phyloP scores from a whole-genome alignment of 2,797 vertebrate genomes.

The Acanthurus lineatus region DNA sequence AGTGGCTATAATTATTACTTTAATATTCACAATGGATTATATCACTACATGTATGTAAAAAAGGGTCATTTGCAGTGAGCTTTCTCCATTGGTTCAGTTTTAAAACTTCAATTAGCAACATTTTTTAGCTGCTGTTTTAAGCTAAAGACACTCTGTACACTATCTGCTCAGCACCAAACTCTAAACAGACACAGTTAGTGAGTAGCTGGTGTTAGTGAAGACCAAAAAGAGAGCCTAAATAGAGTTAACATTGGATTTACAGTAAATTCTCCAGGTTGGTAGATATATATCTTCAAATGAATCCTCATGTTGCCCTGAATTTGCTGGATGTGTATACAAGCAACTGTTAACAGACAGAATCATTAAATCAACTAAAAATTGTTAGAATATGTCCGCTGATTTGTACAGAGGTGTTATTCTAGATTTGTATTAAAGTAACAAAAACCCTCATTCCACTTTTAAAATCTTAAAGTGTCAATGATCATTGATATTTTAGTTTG shows the following conservation, averaged over 20 bases:
- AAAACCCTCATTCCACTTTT: background rate
- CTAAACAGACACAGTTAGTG: background rate
- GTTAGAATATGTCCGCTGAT: background rate
- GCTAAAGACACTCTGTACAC: no score
- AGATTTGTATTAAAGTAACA: no score
- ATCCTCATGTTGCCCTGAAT: background rate
- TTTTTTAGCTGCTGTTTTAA: no score
- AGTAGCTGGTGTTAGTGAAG: background rate
- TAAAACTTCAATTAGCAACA: no score
- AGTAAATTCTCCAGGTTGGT: background rate
- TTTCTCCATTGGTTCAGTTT: background rate
- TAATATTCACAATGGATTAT: background rate
- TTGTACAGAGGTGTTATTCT: no score
- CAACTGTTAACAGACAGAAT: background rate
- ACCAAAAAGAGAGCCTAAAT: constrained; percentile 2
- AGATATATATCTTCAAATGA: background rate
- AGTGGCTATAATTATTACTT: background rate
- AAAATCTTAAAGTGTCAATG: background rate
- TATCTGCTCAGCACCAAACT: no score
- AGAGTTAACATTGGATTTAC: background rate
- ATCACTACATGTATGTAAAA: background rate
- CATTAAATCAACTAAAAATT: background rate
- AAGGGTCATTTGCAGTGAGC: background rate
- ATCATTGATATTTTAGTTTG: background rate
- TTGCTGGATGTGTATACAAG: background rate